These are phyloP conservation scores for Ecliptopera silaceata DNA, from an alignment of 2,888 invertebrate species.

Conservation along the genomic window DNA sequence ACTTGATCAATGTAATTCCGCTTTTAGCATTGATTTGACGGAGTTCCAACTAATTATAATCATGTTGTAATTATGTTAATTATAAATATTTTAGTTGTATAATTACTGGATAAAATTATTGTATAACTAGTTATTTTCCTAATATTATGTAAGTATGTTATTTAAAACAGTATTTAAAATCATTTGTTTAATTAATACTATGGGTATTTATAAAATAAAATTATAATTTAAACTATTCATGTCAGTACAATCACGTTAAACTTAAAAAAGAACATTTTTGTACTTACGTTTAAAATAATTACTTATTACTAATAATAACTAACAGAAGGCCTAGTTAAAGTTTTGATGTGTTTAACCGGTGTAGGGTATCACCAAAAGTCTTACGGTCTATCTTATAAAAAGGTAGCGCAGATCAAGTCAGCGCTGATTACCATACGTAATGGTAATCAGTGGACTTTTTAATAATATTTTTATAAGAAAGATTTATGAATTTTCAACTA, in stretches of 20 bases:
- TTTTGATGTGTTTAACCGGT: too few species aligned
- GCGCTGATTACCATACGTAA: too few species aligned
- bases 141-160: not conserved
- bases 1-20: too few species aligned
- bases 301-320: not conserved
- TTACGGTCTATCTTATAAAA: too few species aligned
- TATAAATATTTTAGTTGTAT: not conserved
- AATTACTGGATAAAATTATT: not conserved
- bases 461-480: too few species aligned
- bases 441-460: too few species aligned
- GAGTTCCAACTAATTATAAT: too few species aligned
- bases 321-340: not conserved
- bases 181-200: not conserved
- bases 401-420: too few species aligned
- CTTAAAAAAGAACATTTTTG: conserved; percentile 9
- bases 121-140: not conserved
- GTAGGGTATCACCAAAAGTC: too few species aligned
- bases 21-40: too few species aligned
- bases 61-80: too few species aligned
- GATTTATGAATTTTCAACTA: too few species aligned
- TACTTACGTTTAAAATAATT: conserved; percentile 10
- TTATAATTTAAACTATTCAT: not conserved
- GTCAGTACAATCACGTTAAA: conserved; percentile 1
- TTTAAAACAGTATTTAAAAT: not conserved
- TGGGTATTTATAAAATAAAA: not conserved